A percentile compares a stretch with the other conserved stretches of the same genome.
Conservation (phyloP, 2,888 invertebrate genomes). For the Myopa testacea region DNA sequence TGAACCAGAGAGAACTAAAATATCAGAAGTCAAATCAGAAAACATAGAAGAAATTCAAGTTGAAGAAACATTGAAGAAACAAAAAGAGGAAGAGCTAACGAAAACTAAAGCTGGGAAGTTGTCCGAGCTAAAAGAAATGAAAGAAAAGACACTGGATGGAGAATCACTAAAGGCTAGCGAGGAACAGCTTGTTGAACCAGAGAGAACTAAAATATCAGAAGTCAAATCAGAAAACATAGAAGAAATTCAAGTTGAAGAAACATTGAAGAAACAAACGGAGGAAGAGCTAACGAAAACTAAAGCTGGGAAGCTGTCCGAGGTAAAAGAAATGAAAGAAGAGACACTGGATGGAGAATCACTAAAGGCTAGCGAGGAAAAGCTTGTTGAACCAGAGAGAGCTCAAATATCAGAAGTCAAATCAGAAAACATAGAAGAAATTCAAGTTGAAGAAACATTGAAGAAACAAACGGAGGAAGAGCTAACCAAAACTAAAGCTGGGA, state of each 20-base stretch:
- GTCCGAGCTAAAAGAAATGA: background rate
- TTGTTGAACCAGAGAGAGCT: background rate
- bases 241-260: slow-evolving; percentile 33
- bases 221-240: slow-evolving; percentile 45
- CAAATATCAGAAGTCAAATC: slow-evolving; percentile 2
- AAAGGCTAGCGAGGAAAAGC: background rate
- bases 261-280: slow-evolving; percentile 43
- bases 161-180: background rate
- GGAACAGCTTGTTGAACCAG: background rate
- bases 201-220: slow-evolving; percentile 24
- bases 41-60: slow-evolving; percentile 31
- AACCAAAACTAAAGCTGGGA: background rate
- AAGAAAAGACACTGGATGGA: slow-evolving; percentile 1
- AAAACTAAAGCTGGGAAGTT: slow-evolving; percentile 13
- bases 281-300: background rate
- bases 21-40: slow-evolving; percentile 33
- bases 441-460: background rate
- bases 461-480: slow-evolving; percentile 28
- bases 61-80: slow-evolving; percentile 25
- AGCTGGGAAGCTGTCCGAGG: slow-evolving; percentile 1
- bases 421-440: background rate
- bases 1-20: background rate
- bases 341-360: background rate
- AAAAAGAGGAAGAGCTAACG: slow-evolving; percentile 35
- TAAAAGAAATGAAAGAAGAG: background rate